A percentile compares a stretch with the other conserved stretches of the same genome.
Conservation (phyloP, 2,888 invertebrate genomes). For the Brassicogethes aeneus region DNA sequence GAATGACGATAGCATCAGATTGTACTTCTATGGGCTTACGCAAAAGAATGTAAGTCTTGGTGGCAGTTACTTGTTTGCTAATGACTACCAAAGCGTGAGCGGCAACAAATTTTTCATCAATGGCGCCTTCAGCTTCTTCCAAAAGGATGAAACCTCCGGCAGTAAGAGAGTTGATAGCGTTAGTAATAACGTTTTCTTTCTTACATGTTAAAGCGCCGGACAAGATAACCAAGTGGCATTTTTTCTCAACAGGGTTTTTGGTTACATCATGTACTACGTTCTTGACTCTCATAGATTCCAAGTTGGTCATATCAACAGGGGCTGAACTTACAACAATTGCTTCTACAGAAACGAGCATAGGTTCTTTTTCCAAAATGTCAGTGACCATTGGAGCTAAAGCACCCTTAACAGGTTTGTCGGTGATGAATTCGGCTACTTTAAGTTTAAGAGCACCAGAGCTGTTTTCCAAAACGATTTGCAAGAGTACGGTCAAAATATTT, state of each 20-base stretch:
- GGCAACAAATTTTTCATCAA: conserved; percentile 33
- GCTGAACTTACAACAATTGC: conserved; percentile 41
- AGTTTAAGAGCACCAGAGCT: conserved; percentile 56
- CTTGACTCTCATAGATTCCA: conserved; percentile 56
- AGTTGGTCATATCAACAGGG: conserved; percentile 45
- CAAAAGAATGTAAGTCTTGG: conserved; percentile 57
- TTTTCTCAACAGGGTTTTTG: conserved; percentile 52
- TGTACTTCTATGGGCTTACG: conserved; percentile 45
- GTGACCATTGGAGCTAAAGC: conserved; percentile 53
- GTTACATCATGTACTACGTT: conserved; percentile 54
- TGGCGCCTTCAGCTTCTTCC: conserved; percentile 55
- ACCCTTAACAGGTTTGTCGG: conserved; percentile 55
- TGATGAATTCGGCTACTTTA: conserved; percentile 61
- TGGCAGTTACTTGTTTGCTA: conserved; percentile 54
- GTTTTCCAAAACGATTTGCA: conserved; percentile 77
- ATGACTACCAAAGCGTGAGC: conserved; percentile 46
- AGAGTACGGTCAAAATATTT: conserved; percentile 56
- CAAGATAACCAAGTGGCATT: conserved; percentile 59
- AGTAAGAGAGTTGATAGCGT: conserved; percentile 54
- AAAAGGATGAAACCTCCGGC: conserved; percentile 63
- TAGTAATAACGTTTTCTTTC: conserved; percentile 44
- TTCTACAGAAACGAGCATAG: conserved; percentile 50
- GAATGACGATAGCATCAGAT: conserved; percentile 45
- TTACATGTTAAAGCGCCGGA: conserved; percentile 55
- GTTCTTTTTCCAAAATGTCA: conserved; percentile 63